Conservation (phyloP, 2,113 vertebrate genomes). For the Narcine bancroftii region DNA sequence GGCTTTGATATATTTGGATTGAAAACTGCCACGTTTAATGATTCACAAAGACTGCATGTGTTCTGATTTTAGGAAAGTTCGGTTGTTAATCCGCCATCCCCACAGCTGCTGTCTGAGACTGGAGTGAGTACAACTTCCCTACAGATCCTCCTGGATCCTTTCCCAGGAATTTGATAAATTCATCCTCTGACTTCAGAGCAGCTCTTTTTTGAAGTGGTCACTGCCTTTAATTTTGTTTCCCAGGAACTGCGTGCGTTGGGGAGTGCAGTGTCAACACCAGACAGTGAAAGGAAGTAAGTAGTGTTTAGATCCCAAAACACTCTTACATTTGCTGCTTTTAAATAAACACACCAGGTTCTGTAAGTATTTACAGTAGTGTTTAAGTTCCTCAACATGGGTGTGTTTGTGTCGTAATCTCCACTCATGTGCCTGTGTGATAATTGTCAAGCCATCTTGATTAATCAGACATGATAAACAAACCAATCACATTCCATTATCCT, state of each 20-base stretch:
- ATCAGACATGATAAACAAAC: background rate
- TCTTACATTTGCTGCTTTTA: background rate
- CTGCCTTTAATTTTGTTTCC: conserved; percentile 23
- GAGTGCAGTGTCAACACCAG: conserved; percentile 80
- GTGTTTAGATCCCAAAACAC: background rate
- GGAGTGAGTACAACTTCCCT: conserved; percentile 66
- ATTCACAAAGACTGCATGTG: conserved; percentile 50
- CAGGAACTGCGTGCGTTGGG: conserved; percentile 87
- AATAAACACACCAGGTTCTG: background rate
- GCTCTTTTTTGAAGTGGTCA: background rate
- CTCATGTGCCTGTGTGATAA: background rate
- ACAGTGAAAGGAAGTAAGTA: conserved; percentile 89
- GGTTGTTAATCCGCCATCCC: conserved; percentile 69
- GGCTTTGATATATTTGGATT: conserved; percentile 34
- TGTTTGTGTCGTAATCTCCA: background rate
- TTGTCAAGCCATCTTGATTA: background rate
- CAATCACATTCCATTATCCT: background rate
- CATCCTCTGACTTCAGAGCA: conserved; percentile 39
- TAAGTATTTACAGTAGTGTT: background rate
- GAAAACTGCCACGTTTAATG: conserved; percentile 44
- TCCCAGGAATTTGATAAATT: conserved; percentile 38
- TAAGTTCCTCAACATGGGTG: background rate
- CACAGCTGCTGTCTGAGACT: conserved; percentile 81
- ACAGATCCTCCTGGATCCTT: conserved; percentile 38
- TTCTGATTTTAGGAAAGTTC: conserved; percentile 79